phyloP scores from a whole-genome alignment of 2,797 vertebrate genomes.

The Bradypodion pumilum region DNA sequence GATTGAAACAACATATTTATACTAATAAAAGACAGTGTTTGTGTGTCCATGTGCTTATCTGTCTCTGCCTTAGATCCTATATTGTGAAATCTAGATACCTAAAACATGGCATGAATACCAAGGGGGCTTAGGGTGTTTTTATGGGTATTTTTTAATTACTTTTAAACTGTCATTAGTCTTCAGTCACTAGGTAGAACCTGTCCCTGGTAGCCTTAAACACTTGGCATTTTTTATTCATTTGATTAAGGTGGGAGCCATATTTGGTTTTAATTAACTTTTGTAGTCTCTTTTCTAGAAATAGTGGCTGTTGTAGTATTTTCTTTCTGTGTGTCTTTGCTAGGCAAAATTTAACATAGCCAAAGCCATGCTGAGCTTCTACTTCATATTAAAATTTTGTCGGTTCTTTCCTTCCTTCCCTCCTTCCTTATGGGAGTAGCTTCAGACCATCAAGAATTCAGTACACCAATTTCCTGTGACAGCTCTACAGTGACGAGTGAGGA shows the following conservation, averaged over 20 bases:
- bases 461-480: conserved; percentile 67
- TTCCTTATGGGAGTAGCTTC: conserved; percentile 35
- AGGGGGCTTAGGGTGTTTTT: too few relatives aligned
- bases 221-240: background rate
- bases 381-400: background rate
- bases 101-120: too few relatives aligned
- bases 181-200: too few relatives aligned
- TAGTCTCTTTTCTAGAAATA: background rate
- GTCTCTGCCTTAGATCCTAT: too few relatives aligned
- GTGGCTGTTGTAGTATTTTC: background rate
- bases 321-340: background rate
- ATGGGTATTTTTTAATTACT: too few relatives aligned
- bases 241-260: background rate
- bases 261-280: background rate
- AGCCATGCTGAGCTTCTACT: background rate
- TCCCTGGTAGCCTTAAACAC: too few relatives aligned
- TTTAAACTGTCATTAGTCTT: too few relatives aligned
- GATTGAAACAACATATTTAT: too few relatives aligned
- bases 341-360: background rate
- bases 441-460: conserved; percentile 70
- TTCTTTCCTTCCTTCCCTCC: background rate
- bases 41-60: too few relatives aligned
- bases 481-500: conserved; percentile 69
- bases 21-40: too few relatives aligned
- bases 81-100: too few relatives aligned